Percentiles rank a stretch among this genome's conserved stretches.
Evolutionary conservation across 2,797 vertebrate genomes (phyloP).

Genomic region (Hirundo rustica): DNA sequence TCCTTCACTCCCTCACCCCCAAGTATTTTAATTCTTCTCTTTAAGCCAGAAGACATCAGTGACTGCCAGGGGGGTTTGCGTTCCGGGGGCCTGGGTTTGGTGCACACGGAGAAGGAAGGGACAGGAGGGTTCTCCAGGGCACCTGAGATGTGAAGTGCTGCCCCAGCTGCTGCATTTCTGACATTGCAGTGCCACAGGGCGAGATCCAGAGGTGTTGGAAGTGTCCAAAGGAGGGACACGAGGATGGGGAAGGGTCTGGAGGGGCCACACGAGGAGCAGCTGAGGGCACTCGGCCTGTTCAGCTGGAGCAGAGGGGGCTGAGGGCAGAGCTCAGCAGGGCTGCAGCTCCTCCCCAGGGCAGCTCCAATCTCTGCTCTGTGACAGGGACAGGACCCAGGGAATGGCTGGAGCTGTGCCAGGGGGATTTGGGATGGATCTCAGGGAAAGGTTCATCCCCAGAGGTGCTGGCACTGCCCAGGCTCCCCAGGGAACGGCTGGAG

Average conservation of each 20-base stretch:
- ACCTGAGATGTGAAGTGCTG: not conserved
- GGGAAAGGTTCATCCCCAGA: not conserved
- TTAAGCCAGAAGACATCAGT: not conserved
- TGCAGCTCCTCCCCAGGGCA: not conserved
- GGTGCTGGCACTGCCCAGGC: not conserved
- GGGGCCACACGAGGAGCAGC: not conserved
- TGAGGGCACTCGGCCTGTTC: not conserved
- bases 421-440: rapidly evolving
- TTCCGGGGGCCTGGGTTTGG: not conserved
- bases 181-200: rapidly evolving
- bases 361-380: not conserved
- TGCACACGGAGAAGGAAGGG: not conserved
- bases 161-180: not conserved
- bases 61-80: not conserved
- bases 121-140: not conserved
- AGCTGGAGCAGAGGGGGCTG: not conserved
- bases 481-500: not conserved
- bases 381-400: not conserved
- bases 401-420: rapidly evolving
- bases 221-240: rapidly evolving
- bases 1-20: not conserved
- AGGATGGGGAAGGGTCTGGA: not conserved
- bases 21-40: not conserved
- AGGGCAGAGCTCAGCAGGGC: not conserved
- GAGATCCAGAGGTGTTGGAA: not conserved